Evolutionary conservation across 2,113 vertebrate species (phyloP).

Genomic region (Synodontis membranacea): DNA sequence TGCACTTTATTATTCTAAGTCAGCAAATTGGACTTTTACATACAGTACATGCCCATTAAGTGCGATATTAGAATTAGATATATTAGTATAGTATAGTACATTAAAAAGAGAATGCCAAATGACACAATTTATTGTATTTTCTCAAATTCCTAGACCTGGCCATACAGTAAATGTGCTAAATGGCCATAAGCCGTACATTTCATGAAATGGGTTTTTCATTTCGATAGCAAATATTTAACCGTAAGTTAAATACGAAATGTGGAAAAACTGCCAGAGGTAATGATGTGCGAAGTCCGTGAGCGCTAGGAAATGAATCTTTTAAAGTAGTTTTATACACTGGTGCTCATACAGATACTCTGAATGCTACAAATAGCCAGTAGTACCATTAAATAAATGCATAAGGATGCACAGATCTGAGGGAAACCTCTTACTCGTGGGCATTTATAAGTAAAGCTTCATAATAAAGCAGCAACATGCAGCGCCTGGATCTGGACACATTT

Average conservation of each 20-base stretch:
- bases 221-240: conserved; percentile 10
- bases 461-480: background rate
- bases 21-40: background rate
- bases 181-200: background rate
- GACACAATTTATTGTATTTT: background rate
- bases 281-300: background rate
- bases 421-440: background rate
- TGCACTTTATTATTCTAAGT: background rate
- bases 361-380: background rate
- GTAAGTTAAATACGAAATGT: too few species aligned
- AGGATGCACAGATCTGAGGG: background rate
- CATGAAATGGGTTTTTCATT: background rate
- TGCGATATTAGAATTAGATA: background rate
- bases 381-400: background rate
- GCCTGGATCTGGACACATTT: background rate
- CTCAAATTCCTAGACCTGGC: background rate
- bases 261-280: background rate
- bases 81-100: too few species aligned
- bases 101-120: background rate
- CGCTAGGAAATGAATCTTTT: background rate
- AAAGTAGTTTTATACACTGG: background rate
- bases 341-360: background rate
- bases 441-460: background rate
- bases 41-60: background rate
- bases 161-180: too few species aligned